Conservation (phyloP, 2,888 invertebrate species). For the Metalampra italica region DNA sequence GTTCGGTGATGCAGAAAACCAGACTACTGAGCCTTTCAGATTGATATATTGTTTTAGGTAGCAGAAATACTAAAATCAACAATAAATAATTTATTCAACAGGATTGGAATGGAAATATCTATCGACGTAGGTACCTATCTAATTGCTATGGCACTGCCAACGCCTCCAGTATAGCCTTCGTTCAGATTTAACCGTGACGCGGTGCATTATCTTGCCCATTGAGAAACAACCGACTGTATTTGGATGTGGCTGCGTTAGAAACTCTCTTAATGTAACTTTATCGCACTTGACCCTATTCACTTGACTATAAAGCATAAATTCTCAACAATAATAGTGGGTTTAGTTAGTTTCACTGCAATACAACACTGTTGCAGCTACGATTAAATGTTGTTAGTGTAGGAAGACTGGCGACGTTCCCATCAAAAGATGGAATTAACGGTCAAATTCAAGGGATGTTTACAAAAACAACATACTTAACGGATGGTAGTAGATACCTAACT, state of each 20-base stretch:
- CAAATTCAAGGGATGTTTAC: too few relatives aligned
- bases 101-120: slow-evolving; percentile 72
- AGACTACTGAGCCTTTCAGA: background rate
- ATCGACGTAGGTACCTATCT: slow-evolving; percentile 43
- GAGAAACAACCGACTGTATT: slow-evolving; percentile 57
- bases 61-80: slow-evolving; percentile 14
- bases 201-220: slow-evolving; percentile 45
- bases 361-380: background rate
- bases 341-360: slow-evolving; percentile 2
- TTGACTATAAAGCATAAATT: slow-evolving; percentile 39
- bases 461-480: too few relatives aligned
- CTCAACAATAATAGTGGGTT: slow-evolving; percentile 18
- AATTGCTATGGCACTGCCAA: slow-evolving; percentile 60
- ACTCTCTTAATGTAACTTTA: slow-evolving; percentile 45
- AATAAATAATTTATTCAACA: slow-evolving; percentile 42
- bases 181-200: slow-evolving; percentile 69
- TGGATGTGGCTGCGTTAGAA: slow-evolving; percentile 63
- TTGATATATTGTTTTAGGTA: too few relatives aligned
- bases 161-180: slow-evolving; percentile 71
- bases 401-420: background rate
- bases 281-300: slow-evolving; percentile 48
- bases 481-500: too few relatives aligned
- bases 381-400: background rate
- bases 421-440: too few relatives aligned
- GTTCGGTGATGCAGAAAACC: too few relatives aligned